A percentile compares a stretch with the other conserved stretches of the same genome.
phyloP scores from a whole-genome alignment of 2,888 invertebrate genomes.

The Chymomyza caudatula region DNA sequence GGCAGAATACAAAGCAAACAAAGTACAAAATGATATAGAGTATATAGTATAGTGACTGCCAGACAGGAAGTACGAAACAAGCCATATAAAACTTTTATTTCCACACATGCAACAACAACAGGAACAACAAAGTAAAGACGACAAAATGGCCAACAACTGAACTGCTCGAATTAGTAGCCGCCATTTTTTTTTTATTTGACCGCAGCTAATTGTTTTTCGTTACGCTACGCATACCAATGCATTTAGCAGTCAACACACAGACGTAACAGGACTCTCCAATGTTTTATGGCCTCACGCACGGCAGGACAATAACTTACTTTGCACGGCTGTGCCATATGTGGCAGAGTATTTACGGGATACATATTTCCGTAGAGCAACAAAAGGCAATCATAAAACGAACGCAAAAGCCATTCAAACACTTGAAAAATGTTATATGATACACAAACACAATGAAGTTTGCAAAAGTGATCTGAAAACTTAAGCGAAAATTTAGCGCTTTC shows the following conservation, averaged over 20 bases:
- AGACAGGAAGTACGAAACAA: slow-evolving; percentile 46
- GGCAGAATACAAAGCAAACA: slow-evolving; percentile 30
- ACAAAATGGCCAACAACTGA: slow-evolving; percentile 8
- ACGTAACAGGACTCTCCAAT: slow-evolving; percentile 62
- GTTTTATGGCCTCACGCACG: slow-evolving; percentile 68
- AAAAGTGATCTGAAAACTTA: slow-evolving; percentile 7
- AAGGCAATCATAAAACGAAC: slow-evolving; percentile 54
- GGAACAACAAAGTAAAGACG: slow-evolving; percentile 9
- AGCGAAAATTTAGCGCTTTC: slow-evolving; percentile 38
- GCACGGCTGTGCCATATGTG: slow-evolving; percentile 12
- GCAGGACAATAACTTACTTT: slow-evolving; percentile 63
- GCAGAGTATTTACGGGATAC: background rate
- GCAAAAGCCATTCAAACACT: slow-evolving; percentile 48
- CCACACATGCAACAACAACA: slow-evolving; percentile 5
- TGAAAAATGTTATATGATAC: slow-evolving; percentile 51
- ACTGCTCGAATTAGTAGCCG: background rate
- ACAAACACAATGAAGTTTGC: background rate
- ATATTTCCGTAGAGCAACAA: slow-evolving; percentile 15
- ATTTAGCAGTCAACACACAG: slow-evolving; percentile 47
- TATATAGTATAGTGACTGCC: slow-evolving; percentile 3
- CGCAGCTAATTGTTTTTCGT: slow-evolving; percentile 69
- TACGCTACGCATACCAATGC: slow-evolving; percentile 70
- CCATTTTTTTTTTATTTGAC: slow-evolving; percentile 49
- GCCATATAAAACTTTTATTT: slow-evolving; percentile 53
- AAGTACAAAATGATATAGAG: slow-evolving; percentile 61